Conservation (phyloP, 2,113 vertebrate species). For the Toxotes chatareus region DNA sequence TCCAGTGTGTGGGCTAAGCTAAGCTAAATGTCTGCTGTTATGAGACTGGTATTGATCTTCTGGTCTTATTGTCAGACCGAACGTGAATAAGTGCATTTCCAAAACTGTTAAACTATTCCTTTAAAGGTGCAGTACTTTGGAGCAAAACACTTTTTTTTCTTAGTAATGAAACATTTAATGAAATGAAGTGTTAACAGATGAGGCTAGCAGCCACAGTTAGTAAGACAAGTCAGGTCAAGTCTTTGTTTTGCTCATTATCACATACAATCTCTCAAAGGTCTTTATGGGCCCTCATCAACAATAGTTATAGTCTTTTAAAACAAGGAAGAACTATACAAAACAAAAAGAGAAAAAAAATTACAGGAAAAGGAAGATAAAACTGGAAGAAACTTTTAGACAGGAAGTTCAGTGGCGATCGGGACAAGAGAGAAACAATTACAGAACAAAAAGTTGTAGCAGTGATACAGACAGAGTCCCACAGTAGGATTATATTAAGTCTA, state of each 20-base stretch:
- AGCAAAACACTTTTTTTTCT: neutral
- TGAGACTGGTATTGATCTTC: neutral
- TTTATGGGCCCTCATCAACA: neutral
- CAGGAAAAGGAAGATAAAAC: slow-evolving; percentile 1
- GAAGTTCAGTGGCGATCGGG: slow-evolving; percentile 1
- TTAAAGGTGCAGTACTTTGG: neutral
- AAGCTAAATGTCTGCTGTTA: neutral
- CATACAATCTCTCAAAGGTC: neutral
- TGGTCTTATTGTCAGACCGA: neutral
- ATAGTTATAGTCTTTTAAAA: neutral
- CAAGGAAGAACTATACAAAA: neutral
- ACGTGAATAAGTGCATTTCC: neutral
- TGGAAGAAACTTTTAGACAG: neutral
- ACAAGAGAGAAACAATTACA: neutral
- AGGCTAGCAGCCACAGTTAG: neutral
- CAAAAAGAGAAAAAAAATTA: neutral
- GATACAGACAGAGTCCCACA: neutral
- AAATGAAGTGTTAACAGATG: neutral
- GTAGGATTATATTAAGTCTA: neutral
- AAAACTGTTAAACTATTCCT: neutral
- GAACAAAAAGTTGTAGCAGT: neutral
- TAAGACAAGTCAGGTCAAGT: neutral
- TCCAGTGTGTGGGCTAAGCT: neutral
- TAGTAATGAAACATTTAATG: neutral
- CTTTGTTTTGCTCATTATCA: neutral